Percentiles rank a stretch among this genome's conserved stretches.
Conservation (phyloP, 2,888 invertebrate species). For the Microctonus aethiopoides region DNA sequence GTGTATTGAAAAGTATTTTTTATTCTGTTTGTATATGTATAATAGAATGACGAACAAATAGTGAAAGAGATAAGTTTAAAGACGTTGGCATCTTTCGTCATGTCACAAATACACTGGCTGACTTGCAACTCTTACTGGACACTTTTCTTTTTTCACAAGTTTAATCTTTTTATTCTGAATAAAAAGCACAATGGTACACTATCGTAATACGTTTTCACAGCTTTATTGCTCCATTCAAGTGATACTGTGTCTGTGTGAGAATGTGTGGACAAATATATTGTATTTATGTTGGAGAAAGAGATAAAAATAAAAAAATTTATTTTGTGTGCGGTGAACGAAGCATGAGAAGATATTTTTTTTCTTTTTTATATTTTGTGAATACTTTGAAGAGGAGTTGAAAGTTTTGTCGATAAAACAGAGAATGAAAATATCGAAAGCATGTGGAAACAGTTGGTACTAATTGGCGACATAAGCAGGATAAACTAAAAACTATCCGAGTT, state of each 20-base stretch:
- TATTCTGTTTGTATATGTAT: background rate
- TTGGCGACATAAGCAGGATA: no score
- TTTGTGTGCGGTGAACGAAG: no score
- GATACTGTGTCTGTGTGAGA: background rate
- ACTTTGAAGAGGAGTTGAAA: no score
- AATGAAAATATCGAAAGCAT: no score
- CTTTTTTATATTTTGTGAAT: no score
- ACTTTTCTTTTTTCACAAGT: background rate
- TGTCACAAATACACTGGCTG: background rate
- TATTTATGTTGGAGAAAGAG: background rate
- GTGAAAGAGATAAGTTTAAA: constrained; percentile 5
- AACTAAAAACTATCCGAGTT: no score
- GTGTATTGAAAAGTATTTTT: background rate
- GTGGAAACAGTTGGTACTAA: no score
- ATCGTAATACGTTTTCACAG: background rate
- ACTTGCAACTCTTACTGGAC: background rate
- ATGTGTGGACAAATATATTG: no score
- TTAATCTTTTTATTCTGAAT: constrained; percentile 19
- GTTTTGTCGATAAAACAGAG: no score
- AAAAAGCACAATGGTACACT: constrained; percentile 3
- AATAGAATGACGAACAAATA: background rate
- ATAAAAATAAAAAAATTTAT: background rate
- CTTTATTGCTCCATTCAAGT: background rate
- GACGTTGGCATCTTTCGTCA: background rate
- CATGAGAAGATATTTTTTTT: no score